Evolutionary conservation across 53 echinoderm and acorn worm species (phyloP).

Genomic region (Patiria pectinifera): DNA sequence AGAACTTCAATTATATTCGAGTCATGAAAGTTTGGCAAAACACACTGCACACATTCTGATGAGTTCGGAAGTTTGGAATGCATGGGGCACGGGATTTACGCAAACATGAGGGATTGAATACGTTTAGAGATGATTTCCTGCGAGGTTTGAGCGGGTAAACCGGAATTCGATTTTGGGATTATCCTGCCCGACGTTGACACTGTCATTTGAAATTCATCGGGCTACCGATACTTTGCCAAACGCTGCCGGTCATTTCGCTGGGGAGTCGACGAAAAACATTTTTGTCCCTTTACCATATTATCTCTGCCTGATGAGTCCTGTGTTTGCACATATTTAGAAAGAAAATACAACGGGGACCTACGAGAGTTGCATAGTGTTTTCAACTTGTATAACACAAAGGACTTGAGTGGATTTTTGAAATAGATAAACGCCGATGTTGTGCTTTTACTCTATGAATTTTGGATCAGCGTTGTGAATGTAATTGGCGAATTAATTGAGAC

Average conservation of each 20-base stretch:
- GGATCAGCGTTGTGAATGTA: not conserved
- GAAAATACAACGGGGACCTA: not conserved
- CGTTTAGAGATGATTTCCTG: not conserved
- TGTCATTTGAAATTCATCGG: conserved; percentile 20
- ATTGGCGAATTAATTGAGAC: not conserved
- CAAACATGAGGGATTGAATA: conserved; percentile 15
- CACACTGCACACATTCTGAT: too few relatives aligned
- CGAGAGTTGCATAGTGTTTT: not conserved
- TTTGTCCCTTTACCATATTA: not conserved
- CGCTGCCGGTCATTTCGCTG: not conserved
- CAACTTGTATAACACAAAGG: not conserved
- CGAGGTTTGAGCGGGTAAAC: not conserved
- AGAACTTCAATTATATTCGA: too few relatives aligned
- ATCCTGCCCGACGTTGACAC: not conserved
- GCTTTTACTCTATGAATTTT: conserved; percentile 21
- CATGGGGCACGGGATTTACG: too few relatives aligned
- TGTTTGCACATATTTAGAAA: not conserved
- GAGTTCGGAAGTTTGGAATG: too few relatives aligned
- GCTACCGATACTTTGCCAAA: not conserved
- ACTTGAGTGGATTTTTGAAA: not conserved
- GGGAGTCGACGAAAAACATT: not conserved
- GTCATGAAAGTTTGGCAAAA: too few relatives aligned
- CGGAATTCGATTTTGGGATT: not conserved
- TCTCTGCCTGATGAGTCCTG: not conserved
- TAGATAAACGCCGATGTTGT: not conserved